Percentiles rank a stretch among this genome's conserved stretches.
Evolutionary conservation across 2,888 invertebrate genomes (phyloP).

Genomic region (Chalcis sispes): DNA sequence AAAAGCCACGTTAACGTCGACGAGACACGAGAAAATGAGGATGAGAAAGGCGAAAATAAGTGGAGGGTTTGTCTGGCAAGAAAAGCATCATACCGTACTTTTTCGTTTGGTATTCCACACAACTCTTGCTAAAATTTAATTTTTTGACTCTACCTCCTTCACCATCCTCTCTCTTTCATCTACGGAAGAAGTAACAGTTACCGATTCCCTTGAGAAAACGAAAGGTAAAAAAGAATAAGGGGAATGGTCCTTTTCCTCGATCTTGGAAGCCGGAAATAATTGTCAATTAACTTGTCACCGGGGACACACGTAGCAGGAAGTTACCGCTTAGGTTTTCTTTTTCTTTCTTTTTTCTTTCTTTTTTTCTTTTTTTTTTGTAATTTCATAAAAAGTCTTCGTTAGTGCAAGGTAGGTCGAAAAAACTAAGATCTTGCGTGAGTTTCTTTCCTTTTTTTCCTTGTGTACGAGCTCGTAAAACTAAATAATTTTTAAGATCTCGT

Average conservation of each 20-base stretch:
- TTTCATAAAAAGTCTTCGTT: conserved; percentile 2
- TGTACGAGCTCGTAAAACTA: conserved; percentile 31
- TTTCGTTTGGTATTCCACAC: conserved; percentile 69
- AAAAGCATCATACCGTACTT: too few relatives aligned
- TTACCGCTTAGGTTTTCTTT: background rate
- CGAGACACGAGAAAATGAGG: background rate
- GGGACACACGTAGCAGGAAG: background rate
- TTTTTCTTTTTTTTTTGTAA: conserved; percentile 13
- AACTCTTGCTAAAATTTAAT: conserved; percentile 70
- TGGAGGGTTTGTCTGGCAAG: conserved; percentile 16
- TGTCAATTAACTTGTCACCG: conserved; percentile 51
- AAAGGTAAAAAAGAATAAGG: background rate
- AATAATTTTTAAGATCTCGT: conserved; percentile 8
- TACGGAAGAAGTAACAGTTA: background rate
- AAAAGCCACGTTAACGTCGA: background rate
- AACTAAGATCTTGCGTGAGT: background rate
- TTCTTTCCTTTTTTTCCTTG: too few relatives aligned
- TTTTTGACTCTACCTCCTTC: conserved; percentile 64
- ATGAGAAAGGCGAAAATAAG: background rate
- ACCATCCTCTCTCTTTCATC: too few relatives aligned
- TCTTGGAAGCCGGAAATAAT: conserved; percentile 42
- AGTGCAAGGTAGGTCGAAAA: background rate
- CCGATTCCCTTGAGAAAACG: conserved; percentile 29
- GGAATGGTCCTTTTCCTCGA: background rate
- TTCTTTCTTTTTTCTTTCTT: background rate